Conservation (phyloP, 1,140 invertebrate species). For the Caenorhabditis tropicalis region DNA sequence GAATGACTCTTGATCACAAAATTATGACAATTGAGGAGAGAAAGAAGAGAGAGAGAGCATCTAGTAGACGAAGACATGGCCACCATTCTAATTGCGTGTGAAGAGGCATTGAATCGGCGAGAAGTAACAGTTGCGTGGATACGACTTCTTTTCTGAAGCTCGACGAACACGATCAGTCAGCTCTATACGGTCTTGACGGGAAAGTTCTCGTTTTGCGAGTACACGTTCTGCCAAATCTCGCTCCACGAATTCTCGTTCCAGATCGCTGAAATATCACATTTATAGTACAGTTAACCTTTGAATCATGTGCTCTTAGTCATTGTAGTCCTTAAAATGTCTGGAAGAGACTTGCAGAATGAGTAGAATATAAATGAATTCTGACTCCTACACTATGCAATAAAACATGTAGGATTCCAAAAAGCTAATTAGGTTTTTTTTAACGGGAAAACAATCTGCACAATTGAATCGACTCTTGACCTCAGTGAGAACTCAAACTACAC, state of each 20-base stretch:
- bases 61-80: neutral
- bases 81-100: conserved; percentile 36
- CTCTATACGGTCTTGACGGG: neutral
- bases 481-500: neutral
- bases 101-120: conserved; percentile 61
- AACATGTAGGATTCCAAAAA: neutral
- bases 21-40: conserved; percentile 34
- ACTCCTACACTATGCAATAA: neutral
- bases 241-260: conserved; percentile 51
- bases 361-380: neutral
- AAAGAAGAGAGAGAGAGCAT: neutral
- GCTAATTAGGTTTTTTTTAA: neutral
- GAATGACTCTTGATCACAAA: conserved; percentile 43
- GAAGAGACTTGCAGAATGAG: neutral
- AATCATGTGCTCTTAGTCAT: neutral
- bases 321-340: neutral
- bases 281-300: neutral
- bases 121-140: conserved; percentile 60
- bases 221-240: conserved; percentile 44
- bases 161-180: conserved; percentile 48
- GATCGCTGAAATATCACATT: conserved; percentile 44
- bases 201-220: conserved; percentile 41
- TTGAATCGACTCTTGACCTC: neutral
- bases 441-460: neutral
- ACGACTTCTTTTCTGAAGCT: conserved; percentile 59